Evolutionary conservation across 1,140 invertebrate genomes (phyloP), one percentile per base, ranked within the genome.

Genomic region (Scaptomyza pallida): DNA sequence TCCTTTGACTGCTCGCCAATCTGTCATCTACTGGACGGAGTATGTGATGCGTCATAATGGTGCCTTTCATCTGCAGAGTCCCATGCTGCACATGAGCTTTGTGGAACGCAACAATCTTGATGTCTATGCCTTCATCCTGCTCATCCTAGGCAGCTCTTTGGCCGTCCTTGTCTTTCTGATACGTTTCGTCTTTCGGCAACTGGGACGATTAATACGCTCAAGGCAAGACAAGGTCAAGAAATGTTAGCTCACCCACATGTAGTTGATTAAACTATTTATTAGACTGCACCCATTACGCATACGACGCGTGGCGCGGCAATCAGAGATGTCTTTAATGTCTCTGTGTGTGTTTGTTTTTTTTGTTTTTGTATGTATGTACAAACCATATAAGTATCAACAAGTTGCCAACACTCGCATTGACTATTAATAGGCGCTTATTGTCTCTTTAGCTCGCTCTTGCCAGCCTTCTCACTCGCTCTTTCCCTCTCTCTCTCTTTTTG

Each of bases 31-130:
- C 37, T 92, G 93, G 89, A 83, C 92, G 0, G 92, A 93, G 62
- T 93, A 93, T 50, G 70, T 93, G 13, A 72, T 92, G 8, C 67
- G 92, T 1, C 91, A 93, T 52, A 80, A 90, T 23, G 92, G 92
- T 5, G 92, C 92, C 10, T 61, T 72, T 0, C 92, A 92, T 26
- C 63, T 93, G 17, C 85, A 82, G 68, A 85, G 68, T 52, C 89
- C 90, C 0, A n/a, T 61, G 1, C 26, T 88, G 26, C 72, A 79
- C 0, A 55, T 92, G 62, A 54, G 21, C 19, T 85, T 83, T 59
- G 48, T 89, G 16, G 57, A 78, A 19, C 75, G 75, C 5, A 26
- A 90, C 48, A 75, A 89, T 57, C 55, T 92, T 0, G 91, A 92
- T 72, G 71, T 91, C 1, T 68, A 67, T 40, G 72, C 62, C 5